Percentiles rank a stretch among this genome's conserved stretches.
Evolutionary conservation across 92 coral and sea anemone species (phyloP).

Genomic region (Palythoa grandiflora): DNA sequence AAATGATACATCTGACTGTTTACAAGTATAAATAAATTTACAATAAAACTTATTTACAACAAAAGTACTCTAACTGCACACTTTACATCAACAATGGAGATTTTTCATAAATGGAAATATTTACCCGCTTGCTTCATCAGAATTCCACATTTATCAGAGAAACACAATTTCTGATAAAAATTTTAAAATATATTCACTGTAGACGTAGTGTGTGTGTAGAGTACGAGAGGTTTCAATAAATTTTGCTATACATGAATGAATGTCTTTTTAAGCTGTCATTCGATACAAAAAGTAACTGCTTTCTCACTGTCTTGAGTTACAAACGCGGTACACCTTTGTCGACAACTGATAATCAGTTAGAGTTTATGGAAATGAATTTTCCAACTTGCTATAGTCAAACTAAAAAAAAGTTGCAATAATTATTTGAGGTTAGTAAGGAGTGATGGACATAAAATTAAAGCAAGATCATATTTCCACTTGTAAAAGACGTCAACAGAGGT

Average conservation of each 20-base stretch:
- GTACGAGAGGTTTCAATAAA: neutral
- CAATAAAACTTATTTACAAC: no score
- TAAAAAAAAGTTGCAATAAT: neutral
- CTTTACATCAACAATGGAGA: no score
- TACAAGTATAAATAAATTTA: no score
- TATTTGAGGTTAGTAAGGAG: constrained; percentile 1
- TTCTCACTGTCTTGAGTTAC: no score
- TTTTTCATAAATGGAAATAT: no score
- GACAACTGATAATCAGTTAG: neutral
- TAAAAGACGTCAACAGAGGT: constrained; percentile 25
- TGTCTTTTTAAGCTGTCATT: no score
- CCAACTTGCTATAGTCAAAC: neutral
- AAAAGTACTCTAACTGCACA: no score
- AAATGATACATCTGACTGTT: no score
- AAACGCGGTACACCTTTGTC: neutral
- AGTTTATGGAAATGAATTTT: neutral
- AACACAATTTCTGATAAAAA: neutral
- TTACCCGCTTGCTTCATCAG: no score
- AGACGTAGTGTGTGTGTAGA: neutral
- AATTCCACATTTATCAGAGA: neutral
- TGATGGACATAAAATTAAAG: constrained; percentile 37
- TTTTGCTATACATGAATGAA: no score
- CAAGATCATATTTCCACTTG: constrained; percentile 20
- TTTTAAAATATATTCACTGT: neutral
- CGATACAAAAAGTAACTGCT: no score